These are phyloP conservation scores for Cephus pulcher DNA, from an alignment of 2,888 invertebrate species.

Conservation along the genomic window DNA sequence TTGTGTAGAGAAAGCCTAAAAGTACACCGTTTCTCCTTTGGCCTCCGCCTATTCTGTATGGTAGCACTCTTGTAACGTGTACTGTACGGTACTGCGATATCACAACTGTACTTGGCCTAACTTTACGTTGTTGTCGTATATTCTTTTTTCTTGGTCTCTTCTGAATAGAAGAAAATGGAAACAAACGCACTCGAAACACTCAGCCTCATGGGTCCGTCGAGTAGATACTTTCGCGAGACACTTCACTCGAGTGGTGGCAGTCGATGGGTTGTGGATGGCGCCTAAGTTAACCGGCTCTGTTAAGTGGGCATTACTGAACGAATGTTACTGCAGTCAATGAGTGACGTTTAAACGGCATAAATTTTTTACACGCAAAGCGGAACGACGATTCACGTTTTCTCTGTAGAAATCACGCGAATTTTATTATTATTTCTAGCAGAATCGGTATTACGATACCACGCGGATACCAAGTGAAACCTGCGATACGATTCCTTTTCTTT, in stretches of 20 bases:
- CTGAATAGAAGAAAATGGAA: not conserved
- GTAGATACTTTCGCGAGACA: not conserved
- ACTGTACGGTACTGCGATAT: not conserved
- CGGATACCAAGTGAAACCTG: not conserved
- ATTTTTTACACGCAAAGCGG: not conserved
- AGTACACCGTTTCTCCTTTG: not conserved
- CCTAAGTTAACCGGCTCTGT: not conserved
- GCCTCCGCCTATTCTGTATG: not conserved
- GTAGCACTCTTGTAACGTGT: not conserved
- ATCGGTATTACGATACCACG: not conserved
- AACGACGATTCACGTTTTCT: conserved; percentile 11
- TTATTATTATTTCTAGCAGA: not conserved
- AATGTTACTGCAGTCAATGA: conserved; percentile 11
- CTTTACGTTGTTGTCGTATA: not conserved
- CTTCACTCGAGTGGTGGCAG: not conserved
- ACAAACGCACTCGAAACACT: not conserved
- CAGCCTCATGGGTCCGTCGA: not conserved
- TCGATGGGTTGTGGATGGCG: not conserved
- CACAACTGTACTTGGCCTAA: not conserved
- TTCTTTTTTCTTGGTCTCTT: not conserved
- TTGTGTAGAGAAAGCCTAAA: not conserved
- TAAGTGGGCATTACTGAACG: not conserved
- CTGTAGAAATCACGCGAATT: not conserved
- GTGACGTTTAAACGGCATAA: conserved; percentile 13
- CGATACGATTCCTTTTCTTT: not conserved